Base-by-base conservation (phyloP, 1,140 invertebrate species). In the Bombus huntii region DNA sequence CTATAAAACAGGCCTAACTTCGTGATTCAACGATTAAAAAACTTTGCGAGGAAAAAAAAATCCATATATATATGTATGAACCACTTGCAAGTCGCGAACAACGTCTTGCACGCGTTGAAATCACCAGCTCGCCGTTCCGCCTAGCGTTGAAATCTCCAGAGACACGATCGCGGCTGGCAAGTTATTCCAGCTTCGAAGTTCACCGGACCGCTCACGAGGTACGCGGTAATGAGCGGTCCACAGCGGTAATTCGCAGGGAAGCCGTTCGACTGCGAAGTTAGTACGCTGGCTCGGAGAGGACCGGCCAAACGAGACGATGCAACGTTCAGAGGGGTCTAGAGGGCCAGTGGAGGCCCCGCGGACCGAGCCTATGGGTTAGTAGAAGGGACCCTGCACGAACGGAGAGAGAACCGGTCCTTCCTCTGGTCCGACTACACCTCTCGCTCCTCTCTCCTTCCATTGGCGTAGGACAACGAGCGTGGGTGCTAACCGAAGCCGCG, bases 341-440 rank as follows among this genome's bases (percentile, higher is more conserved):
- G 86, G 78, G 57, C 82, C 79, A 84, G 74, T 47, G 57, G 57
- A 90, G 81, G 39, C 44, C 65, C 72, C 70, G 83, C 80, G 74
- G 83, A 79, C 76, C 81, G 89, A 37, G 75, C 62, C 68, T 80
- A 85, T 71, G 77, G 68, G 85, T 53, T 68, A 79, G 88, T 76
- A 85, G 86, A 89, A 87, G 77, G 90, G 75, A 85, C 74, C 81
- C 82, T 86, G 90, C 75, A 83, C 74, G 81, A 91, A 83, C 88
- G 79, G 75, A 91, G 85, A 88, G 81, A 91, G 90, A 91, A 91
- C 90, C 90, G 90, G 90, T 91, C 90, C 90, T 91, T 86, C 83
- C 80, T 88, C 76, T 86, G 82, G 22, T 79, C 66, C 71, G 57
- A 65, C 57, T 44, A 44, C 53, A 74, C 65, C 74, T 84, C 86